Percentiles rank a stretch among this genome's conserved stretches.
Conservation (phyloP, 2,888 invertebrate species). For the Rhorus exstirpatorius region DNA sequence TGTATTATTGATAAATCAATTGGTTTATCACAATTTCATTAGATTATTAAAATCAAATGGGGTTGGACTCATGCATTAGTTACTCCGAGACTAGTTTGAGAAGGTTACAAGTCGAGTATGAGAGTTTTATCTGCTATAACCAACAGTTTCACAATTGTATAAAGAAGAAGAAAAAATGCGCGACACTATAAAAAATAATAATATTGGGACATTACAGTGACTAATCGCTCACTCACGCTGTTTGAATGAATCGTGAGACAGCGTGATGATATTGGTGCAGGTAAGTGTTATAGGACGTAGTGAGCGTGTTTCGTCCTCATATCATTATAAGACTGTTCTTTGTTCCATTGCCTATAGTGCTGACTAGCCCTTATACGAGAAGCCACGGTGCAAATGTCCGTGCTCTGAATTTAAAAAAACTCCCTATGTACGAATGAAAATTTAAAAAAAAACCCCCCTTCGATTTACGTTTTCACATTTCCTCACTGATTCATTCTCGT, state of each 20-base stretch:
- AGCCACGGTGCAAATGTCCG: constrained; percentile 68
- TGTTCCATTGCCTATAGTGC: constrained; percentile 52
- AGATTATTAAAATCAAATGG: too few species aligned
- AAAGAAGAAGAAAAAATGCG: background rate
- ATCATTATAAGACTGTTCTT: constrained; percentile 70
- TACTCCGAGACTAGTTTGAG: too few species aligned
- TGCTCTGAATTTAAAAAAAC: constrained; percentile 73
- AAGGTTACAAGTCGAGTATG: constrained; percentile 73
- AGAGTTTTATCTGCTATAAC: constrained; percentile 69
- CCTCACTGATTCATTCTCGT: too few species aligned
- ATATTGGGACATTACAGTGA: too few species aligned
- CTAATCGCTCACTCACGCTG: constrained; percentile 63
- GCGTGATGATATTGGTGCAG: constrained; percentile 67
- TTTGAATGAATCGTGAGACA: constrained; percentile 72
- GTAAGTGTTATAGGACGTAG: constrained; percentile 71
- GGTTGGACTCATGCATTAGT: too few species aligned
- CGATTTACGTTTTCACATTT: too few species aligned
- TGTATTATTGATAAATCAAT: too few species aligned
- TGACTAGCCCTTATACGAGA: constrained; percentile 74
- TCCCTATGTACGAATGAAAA: too few species aligned
- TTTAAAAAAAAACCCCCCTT: too few species aligned
- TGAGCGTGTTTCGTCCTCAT: constrained; percentile 68
- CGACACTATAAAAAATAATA: background rate
- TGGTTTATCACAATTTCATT: too few species aligned
- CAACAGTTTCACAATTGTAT: background rate